Conservation (phyloP, 37 sponge, comb jelly and placozoan genomes). For the Ephydatia muelleri region DNA sequence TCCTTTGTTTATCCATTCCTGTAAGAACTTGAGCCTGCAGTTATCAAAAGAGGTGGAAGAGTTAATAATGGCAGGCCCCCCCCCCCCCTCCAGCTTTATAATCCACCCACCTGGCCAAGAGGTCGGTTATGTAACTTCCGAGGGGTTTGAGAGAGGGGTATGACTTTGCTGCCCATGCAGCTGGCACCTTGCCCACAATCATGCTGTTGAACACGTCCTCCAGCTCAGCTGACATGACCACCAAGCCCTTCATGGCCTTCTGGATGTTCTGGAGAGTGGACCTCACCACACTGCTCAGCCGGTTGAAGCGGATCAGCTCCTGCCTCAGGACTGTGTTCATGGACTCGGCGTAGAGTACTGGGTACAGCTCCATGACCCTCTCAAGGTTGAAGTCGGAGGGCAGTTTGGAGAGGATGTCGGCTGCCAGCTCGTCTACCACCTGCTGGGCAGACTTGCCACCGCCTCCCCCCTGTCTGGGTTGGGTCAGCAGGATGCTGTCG, state of each 20-base stretch:
- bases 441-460: slow-evolving; percentile 93
- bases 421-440: slow-evolving; percentile 90
- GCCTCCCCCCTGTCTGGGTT: slow-evolving; percentile 91
- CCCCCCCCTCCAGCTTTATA: neutral
- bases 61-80: neutral
- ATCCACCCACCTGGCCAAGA: slow-evolving; percentile 76
- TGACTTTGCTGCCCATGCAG: slow-evolving; percentile 98
- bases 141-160: slow-evolving; percentile 99
- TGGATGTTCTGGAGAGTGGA: slow-evolving; percentile 83
- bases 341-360: slow-evolving; percentile 93
- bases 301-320: slow-evolving; percentile 95
- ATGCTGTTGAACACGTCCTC: slow-evolving; percentile 94
- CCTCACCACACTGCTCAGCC: slow-evolving; percentile 90
- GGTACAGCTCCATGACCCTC: slow-evolving; percentile 84
- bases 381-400: slow-evolving; percentile 94
- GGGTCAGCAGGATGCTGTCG: slow-evolving; percentile 89
- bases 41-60: neutral
- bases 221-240: slow-evolving; percentile 95
- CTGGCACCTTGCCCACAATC: slow-evolving; percentile 96
- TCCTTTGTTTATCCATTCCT: slow-evolving; percentile 90
- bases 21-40: slow-evolving; percentile 89
- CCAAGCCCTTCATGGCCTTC: slow-evolving; percentile 98
- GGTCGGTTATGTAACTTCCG: slow-evolving; percentile 94
- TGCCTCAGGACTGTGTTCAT: slow-evolving; percentile 99
- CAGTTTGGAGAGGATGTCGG: slow-evolving; percentile 94